Base-by-base conservation (phyloP, 2,888 invertebrate species). In the Brenthis daphne region DNA sequence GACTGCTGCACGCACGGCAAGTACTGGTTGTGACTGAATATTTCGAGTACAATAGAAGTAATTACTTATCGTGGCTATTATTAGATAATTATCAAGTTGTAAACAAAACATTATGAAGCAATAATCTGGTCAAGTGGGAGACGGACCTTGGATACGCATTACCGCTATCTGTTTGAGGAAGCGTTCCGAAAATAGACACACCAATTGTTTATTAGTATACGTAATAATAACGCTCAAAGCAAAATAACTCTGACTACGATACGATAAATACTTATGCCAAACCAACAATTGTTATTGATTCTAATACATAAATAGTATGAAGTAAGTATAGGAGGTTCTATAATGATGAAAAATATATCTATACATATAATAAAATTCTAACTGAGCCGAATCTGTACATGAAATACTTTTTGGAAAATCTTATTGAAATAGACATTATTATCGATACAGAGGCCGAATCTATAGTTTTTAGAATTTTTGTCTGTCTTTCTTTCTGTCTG, bases 91-190 rank as follows among this genome's bases (percentile, higher is more conserved):
- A 64, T 48, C 33, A 33, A 64, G 43, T 33, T 56, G 56, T 57
- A 58, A 65, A 54, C 66, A 63, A 33, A 33, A 57, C 61, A 66
- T 56, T 57, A 24, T n/a, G 57, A 63, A 53, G 61, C 55, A 61
- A 60, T 65, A 61, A 68, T 68, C 68, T 57, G 63, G 72, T 65
- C 64, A 69, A 74, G 69, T 58, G 69, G 55, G 68, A 69, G 68
- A 60, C 54, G 58, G 71, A 68, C 71, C 75, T 74, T 72, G 72
- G 65, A 33, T 37, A 50, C 56, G 63, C 68, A 67, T 70, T 68
- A 64, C 69, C 65, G 57, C 24, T 74, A 72, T 72, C 69, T 64
- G 69, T 70, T 72, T 64, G 55, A 72, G 74, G 74, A 75, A 76
- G 73, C 64, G 65, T 51, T 72, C 65, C 55, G 57, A 65, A 73